Conservation (phyloP, 2,113 vertebrate species). For the Pangasianodon gigas region DNA sequence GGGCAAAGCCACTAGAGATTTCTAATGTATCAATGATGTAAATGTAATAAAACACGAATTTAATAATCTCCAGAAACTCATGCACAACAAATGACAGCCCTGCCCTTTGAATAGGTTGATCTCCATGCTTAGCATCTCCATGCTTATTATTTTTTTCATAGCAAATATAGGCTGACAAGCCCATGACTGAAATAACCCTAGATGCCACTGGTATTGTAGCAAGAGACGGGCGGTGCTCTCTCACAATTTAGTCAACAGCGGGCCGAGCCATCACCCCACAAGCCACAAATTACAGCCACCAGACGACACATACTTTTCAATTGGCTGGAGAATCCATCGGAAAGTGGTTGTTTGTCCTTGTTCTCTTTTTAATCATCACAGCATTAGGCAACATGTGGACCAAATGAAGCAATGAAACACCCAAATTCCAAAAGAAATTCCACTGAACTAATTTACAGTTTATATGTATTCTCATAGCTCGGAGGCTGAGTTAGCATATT, state of each 20-base stretch:
- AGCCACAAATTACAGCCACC: slow-evolving; percentile 55
- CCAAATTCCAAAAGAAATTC: not conserved
- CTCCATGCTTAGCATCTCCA: slow-evolving; percentile 13
- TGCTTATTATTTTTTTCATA: slow-evolving; percentile 7
- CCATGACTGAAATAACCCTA: slow-evolving; percentile 49
- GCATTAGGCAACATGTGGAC: slow-evolving; percentile 23
- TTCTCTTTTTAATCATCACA: slow-evolving; percentile 40
- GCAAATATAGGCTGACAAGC: slow-evolving; percentile 47
- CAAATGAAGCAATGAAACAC: slow-evolving; percentile 13
- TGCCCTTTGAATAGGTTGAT: not conserved
- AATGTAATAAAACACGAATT: not conserved
- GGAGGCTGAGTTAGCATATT: not conserved
- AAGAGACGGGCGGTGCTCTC: slow-evolving; percentile 37
- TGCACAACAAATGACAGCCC: not conserved
- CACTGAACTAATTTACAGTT: not conserved
- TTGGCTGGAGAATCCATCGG: slow-evolving; percentile 37
- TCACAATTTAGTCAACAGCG: slow-evolving; percentile 34
- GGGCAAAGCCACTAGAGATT: not conserved
- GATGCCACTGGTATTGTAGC: slow-evolving; percentile 50
- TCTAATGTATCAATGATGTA: not conserved
- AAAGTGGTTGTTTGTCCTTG: slow-evolving; percentile 22
- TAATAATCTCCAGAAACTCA: not conserved
- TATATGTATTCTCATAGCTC: not conserved
- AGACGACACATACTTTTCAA: slow-evolving; percentile 41
- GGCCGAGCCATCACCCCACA: slow-evolving; percentile 41